phyloP scores from a whole-genome alignment of 92 coral and sea anemone species.

The Paramuricea clavata region DNA sequence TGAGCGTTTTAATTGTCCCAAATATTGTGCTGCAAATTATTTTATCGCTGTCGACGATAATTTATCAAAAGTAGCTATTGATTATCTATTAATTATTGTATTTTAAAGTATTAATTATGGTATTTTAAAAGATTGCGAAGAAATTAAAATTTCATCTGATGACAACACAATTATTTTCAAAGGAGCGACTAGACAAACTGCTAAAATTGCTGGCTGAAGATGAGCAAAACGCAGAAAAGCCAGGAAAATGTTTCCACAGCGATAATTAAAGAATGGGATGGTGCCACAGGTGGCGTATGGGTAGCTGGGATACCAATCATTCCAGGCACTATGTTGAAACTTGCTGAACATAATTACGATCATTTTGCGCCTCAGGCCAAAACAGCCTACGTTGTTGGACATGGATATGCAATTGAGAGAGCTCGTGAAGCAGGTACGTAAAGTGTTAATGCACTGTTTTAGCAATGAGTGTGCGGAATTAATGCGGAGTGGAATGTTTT shows the following conservation, averaged over 20 bases:
- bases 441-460: no score
- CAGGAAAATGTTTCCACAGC: conserved; percentile 12
- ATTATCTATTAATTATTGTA: no score
- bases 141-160: no score
- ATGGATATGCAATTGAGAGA: conserved; percentile 68
- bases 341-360: conserved; percentile 72
- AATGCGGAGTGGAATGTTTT: no score
- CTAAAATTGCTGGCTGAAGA: conserved; percentile 1
- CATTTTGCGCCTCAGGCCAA: conserved; percentile 74
- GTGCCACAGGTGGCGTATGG: conserved; percentile 71
- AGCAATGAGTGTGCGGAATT: no score
- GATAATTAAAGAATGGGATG: conserved; percentile 19
- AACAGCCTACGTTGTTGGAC: conserved; percentile 67
- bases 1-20: no score
- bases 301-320: conserved; percentile 55
- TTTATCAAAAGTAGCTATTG: no score
- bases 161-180: no score
- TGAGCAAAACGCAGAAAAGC: neutral
- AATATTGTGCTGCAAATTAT: no score
- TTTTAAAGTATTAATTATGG: no score
- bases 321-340: conserved; percentile 61
- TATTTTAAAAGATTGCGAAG: no score
- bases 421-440: conserved; percentile 70
- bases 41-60: no score
- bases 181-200: conserved; percentile 20